Base-by-base conservation (phyloP, 2,113 vertebrate species). In the Isurus oxyrinchus region DNA sequence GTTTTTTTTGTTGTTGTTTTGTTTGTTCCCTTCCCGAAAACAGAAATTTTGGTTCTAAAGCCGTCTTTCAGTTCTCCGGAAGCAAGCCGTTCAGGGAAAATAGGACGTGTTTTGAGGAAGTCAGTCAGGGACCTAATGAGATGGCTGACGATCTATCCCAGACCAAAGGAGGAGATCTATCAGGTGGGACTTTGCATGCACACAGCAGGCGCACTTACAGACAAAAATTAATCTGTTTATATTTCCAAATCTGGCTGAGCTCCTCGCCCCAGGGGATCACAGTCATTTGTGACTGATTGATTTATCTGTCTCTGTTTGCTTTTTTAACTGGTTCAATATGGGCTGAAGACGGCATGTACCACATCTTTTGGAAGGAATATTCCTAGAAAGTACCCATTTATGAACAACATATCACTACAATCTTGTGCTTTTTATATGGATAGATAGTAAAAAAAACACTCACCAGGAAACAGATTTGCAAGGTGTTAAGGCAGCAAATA, bases 21-120 rank as follows among this genome's bases (percentile, higher is more conserved):
- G 49, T 40, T 72, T 27, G 2, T 55, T 31, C 5, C n/a, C 16
- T 19, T 69, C 25, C n/a, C 67, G 49, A 44, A 44, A 5, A 55
- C 63, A 95, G 94, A 49, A 95, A 95, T 31, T 72, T 95, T 55
- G 67, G 94, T 16, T 95, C 94, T 13, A 95, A 95, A 49, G 76
- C 94, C 3, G 97, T 99, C 97, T 97, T 98, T 97, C 98, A 97
- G 96, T 98, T 99, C 53, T 98, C 98, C 40, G 96, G 97, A 96
- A 98, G 97, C 96, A 98, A 98, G 87, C 98, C 98, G 3, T 97
- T 97, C 93, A 98, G 97, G 96, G 98, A 98, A 5, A 96, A 93
- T 63, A 97, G 97, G 59, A 98, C 96, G 0, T 98, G 98, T 21
- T 97, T 97, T 10, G 97, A 96, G 57, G 98, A 97, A 66, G 90